Evolutionary conservation across 1,140 invertebrate species (phyloP), one percentile per base, ranked within the genome.

Genomic region (Orussus abietinus): DNA sequence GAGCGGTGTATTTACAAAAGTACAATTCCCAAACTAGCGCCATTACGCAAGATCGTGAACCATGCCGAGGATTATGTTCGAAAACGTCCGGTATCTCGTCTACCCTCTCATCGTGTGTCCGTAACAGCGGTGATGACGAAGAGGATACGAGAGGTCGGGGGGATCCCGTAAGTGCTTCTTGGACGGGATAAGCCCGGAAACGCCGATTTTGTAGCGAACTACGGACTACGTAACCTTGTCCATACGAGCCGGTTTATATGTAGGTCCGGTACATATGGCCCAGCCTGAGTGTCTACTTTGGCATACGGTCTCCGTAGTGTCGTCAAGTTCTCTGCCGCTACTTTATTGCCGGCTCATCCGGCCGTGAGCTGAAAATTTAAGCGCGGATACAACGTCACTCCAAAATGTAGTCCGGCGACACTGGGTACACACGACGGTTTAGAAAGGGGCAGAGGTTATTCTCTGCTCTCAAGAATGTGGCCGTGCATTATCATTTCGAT

Each of bases 251-350:
- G 10, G 21, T 38, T 15, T 14, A 39, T 30, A 32, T 7, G 10
- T 33, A 18, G 17, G 35, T 4, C 12, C 20, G n/a, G 13, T 25
- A 40, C 31, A 28, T 47, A 48, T 42, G 41, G 45, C 35, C 26
- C 13, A 19, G 39, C 45, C 42, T 33, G 53, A 51, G 51, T 53
- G 35, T 56, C 53, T 56, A 57, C 54, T 58, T 49, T 52, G 42
- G 51, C 45, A 48, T 45, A 48, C 45, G 45, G 51, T 57, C 50
- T 35, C 47, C 41, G 32, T 43, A 51, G 48, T 42, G 38, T 35
- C 48, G 44, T 49, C 40, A 39, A 38, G 48, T 31, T 45, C 22
- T 42, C 38, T 13, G 32, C 9, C 25, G 43, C 41, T 47, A 50
- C 51, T 58, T 56, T 58, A 51, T 56, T 45, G 33, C 48, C 12